Evolutionary conservation across 2,113 vertebrate genomes (phyloP).

Genomic region (Microcebus lehilahytsara): DNA sequence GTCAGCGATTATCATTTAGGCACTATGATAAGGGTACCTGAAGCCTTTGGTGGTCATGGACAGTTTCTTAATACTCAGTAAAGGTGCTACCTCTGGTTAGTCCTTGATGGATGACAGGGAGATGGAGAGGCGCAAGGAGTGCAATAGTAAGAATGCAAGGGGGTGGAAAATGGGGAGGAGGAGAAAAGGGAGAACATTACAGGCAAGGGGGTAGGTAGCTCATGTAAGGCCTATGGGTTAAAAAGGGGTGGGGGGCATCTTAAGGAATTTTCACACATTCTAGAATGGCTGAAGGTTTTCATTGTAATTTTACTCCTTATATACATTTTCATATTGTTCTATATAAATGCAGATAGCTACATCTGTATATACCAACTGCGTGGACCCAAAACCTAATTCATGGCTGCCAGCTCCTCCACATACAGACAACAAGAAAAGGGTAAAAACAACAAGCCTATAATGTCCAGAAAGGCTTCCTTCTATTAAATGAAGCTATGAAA

Average conservation of each 20-base stretch:
- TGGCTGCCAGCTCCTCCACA: background rate
- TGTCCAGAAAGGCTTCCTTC: background rate
- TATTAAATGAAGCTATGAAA: conserved; percentile 51
- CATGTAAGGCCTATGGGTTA: background rate
- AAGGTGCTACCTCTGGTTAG: background rate
- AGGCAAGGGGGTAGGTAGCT: background rate
- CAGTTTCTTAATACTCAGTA: background rate
- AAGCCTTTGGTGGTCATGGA: background rate
- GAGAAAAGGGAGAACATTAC: background rate
- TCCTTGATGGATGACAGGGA: background rate
- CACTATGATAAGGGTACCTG: background rate
- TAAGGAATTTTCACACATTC: background rate
- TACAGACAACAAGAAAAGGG: background rate
- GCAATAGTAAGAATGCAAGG: background rate
- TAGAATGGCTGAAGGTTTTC: background rate
- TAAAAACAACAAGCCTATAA: background rate
- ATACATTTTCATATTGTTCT: background rate
- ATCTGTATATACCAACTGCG: background rate
- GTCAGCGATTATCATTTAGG: background rate
- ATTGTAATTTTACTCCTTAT: background rate
- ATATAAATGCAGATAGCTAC: background rate
- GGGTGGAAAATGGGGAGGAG: accelerated
- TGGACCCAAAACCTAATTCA: background rate
- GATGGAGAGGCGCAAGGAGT: background rate
- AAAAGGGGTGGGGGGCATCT: background rate